A percentile compares a stretch with the other conserved stretches of the same genome.
phyloP scores from a whole-genome alignment of 1,140 invertebrate genomes.

The Zaprionus lachaisei region DNA sequence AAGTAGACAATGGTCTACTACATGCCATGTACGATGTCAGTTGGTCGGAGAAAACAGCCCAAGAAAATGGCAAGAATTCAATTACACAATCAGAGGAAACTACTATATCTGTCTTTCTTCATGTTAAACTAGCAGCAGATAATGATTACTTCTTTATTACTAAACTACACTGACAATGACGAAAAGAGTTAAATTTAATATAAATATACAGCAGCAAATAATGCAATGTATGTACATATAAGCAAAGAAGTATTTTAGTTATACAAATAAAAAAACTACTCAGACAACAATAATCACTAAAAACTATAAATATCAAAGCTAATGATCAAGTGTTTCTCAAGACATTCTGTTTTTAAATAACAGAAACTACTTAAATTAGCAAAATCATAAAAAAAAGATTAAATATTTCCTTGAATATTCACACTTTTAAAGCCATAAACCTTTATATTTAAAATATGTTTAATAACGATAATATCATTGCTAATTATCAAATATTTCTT shows the following conservation, averaged over 20 bases:
- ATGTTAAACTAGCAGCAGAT: neutral
- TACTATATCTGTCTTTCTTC: neutral
- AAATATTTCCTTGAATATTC: no score
- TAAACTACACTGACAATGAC: no score
- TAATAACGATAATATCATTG: neutral
- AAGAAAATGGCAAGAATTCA: slow-evolving; percentile 13
- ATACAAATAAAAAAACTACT: no score
- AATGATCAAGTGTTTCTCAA: neutral
- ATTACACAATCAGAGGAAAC: neutral
- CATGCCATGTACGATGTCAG: slow-evolving; percentile 4
- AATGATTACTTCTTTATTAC: no score
- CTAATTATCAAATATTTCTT: neutral
- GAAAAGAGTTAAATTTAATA: no score
- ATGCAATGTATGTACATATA: no score
- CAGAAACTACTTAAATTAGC: neutral
- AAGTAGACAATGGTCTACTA: slow-evolving; percentile 6
- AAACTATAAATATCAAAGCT: neutral
- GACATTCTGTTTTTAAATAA: neutral
- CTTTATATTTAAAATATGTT: no score
- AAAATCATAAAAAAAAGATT: no score
- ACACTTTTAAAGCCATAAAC: no score
- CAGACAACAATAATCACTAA: neutral
- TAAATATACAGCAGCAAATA: no score
- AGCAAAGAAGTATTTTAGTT: no score
- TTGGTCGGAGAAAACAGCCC: neutral